Percentiles rank a stretch among this genome's conserved stretches.
These are phyloP conservation scores for Cottus gobio DNA, from an alignment of 2,113 vertebrate genomes.

Conservation along the genomic window DNA sequence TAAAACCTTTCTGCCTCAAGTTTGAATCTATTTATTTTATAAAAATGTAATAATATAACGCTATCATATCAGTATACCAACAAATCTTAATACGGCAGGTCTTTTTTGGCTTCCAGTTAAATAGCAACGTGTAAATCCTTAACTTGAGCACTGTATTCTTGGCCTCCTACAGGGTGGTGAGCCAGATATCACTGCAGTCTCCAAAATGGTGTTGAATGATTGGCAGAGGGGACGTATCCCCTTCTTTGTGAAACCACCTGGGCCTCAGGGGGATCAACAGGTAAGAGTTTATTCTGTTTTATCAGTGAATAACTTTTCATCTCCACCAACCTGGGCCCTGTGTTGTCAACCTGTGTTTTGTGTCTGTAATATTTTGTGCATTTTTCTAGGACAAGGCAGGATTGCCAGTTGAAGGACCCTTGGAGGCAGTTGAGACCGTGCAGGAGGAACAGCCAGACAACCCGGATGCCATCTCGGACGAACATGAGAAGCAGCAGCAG, in stretches of 20 bases:
- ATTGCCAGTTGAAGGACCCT: slow-evolving; percentile 40
- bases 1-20: background rate
- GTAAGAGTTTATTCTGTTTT: slow-evolving; percentile 71
- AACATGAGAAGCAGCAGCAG: slow-evolving; percentile 45
- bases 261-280: slow-evolving; percentile 81
- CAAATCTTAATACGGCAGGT: background rate
- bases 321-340: background rate
- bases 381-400: slow-evolving; percentile 52
- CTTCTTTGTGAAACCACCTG: slow-evolving; percentile 96
- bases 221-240: slow-evolving; percentile 98
- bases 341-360: background rate
- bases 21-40: background rate
- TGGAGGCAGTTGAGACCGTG: slow-evolving; percentile 40
- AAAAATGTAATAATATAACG: background rate
- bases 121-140: slow-evolving; percentile 6
- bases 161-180: slow-evolving; percentile 89
- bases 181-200: slow-evolving; percentile 91
- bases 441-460: slow-evolving; percentile 56
- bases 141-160: slow-evolving; percentile 12
- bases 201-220: slow-evolving; percentile 99
- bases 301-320: background rate
- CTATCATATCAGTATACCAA: background rate
- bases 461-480: background rate
- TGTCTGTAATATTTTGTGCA: background rate
- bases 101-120: background rate